Conservation (phyloP, 2,888 invertebrate genomes). For the Pristionchus fissidentatus region DNA sequence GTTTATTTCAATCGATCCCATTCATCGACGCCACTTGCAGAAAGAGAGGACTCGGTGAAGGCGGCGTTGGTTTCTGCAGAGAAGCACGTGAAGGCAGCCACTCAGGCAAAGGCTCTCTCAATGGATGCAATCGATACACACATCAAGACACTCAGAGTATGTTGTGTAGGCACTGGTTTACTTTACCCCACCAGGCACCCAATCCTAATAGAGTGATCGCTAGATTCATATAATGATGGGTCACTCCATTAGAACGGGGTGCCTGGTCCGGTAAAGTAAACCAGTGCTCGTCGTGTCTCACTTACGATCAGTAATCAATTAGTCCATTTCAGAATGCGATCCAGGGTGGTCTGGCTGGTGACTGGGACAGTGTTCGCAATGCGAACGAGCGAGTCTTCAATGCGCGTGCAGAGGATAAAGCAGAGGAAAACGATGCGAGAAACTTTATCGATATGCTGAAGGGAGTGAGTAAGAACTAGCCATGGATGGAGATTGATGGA, state of each 20-base stretch:
- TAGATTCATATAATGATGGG: no score
- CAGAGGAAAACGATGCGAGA: conserved; percentile 62
- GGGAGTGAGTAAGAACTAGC: conserved; percentile 55
- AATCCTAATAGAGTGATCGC: no score
- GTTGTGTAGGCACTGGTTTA: background rate
- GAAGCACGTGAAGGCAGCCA: conserved; percentile 60
- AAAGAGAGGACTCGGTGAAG: conserved; percentile 22
- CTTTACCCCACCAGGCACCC: no score
- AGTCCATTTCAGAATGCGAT: conserved; percentile 76
- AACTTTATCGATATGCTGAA: conserved; percentile 68
- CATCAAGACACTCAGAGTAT: conserved; percentile 30
- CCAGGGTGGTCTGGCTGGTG: conserved; percentile 68
- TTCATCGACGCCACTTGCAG: background rate
- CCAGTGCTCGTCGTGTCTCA: background rate
- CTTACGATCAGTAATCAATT: background rate
- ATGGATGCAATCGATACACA: conserved; percentile 60
- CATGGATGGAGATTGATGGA: background rate
- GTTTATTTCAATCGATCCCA: background rate
- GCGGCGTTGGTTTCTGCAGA: conserved; percentile 62
- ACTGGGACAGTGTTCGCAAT: conserved; percentile 59
- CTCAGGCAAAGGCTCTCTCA: conserved; percentile 64
- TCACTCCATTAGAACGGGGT: no score
- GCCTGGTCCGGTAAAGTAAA: no score
- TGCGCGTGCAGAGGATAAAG: conserved; percentile 58
- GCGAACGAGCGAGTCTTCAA: conserved; percentile 36